Base-by-base conservation (phyloP, 2,797 vertebrate genomes). In the Danio aesculapii region DNA sequence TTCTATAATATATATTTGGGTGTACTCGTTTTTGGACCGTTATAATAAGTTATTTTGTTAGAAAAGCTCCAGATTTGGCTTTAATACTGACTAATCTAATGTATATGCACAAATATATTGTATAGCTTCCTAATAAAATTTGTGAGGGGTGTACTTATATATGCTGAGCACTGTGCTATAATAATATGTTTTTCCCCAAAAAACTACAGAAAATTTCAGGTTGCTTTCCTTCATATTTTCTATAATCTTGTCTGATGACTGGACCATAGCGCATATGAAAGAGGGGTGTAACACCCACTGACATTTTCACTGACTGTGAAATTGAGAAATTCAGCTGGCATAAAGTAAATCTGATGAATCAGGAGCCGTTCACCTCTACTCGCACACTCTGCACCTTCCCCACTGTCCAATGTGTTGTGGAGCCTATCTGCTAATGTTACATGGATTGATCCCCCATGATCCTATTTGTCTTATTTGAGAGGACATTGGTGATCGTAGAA, bases 401-500 rank as follows among this genome's bases (percentile, higher is more conserved):
- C 52, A 63, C 58, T 81, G 74, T 69, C 46, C 53, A 72, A 64
- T 82, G 77, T 73, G 73, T 79, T 82, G 67, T 69, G 49, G 39
- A 59, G 57, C 64, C 53, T 67, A 72, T 78, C 61, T 81, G 77
- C 75, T 82, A 67, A 81, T 75, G 73, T 61, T 71, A 57, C 78
- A 41, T 81, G 39, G 70, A 85, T 86, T 73, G 70, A 79, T 83
- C 43, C 53, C 77, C 30, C 59, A 58, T 66, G 53, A 68, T 81
- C 68, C 50, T 55, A 66, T 82, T 77, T 67, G 68, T 78, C 53
- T 78, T 79, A 85, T 76, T 79, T 57, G 16, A 79, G 69, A 78
- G 77, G 73, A 70, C 76, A 74, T 76, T 81, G 70, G 82, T 79
- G 73, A 85, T 84, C 61, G 43, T 66, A 19, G 61, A 63, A 59